A percentile compares a stretch with the other conserved stretches of the same genome.
phyloP scores from a whole-genome alignment of 2,113 vertebrate species.

The Anseranas semipalmata region DNA sequence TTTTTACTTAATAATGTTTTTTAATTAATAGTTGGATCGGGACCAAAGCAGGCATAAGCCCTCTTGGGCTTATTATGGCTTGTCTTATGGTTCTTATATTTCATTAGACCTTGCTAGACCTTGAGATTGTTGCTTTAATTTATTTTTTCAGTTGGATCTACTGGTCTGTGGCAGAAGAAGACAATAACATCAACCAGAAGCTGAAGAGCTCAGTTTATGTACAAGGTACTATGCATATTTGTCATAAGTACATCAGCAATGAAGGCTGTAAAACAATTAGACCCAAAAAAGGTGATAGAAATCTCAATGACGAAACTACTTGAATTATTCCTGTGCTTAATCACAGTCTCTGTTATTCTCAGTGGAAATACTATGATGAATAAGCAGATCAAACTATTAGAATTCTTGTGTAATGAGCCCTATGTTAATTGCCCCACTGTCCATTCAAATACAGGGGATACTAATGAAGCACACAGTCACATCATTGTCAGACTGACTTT shows the following conservation, averaged over 20 bases:
- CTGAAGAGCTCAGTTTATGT: background rate
- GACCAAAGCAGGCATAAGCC: background rate
- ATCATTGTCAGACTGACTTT: conserved; percentile 1
- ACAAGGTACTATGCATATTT: background rate
- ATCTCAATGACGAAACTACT: conserved; percentile 6
- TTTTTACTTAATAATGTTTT: background rate
- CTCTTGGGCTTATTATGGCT: background rate
- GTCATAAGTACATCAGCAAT: background rate
- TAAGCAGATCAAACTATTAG: conserved; percentile 43
- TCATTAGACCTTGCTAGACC: background rate
- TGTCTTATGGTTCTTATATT: background rate
- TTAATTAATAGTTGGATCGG: background rate
- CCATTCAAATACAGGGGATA: conserved; percentile 40
- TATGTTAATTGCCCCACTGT: conserved; percentile 48
- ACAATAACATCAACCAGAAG: background rate
- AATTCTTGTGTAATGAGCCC: conserved; percentile 66
- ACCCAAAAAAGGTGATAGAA: background rate
- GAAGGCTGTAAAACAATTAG: background rate
- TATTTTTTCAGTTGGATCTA: background rate
- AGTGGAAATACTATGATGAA: conserved; percentile 37
- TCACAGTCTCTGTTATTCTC: conserved; percentile 20
- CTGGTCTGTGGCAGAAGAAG: background rate
- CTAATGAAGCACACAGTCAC: conserved; percentile 22
- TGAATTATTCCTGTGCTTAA: conserved; percentile 27
- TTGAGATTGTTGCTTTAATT: background rate